These are phyloP conservation scores for Drosophila pegasa DNA, from an alignment of 2,888 invertebrate species.

Conservation along the genomic window DNA sequence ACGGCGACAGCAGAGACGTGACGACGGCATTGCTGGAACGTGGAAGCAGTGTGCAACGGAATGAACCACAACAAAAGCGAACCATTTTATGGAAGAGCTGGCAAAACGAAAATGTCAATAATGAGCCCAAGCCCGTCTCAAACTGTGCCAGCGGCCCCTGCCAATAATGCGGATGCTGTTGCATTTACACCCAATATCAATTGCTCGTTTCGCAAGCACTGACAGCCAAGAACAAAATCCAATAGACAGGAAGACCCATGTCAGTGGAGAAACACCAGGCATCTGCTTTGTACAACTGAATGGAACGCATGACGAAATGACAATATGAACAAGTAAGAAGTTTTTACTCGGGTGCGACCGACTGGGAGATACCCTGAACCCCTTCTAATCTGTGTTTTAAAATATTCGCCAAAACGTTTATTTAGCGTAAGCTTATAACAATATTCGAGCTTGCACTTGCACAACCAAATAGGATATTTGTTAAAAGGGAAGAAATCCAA, in stretches of 20 bases:
- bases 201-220: conserved; percentile 44
- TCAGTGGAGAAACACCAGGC: conserved; percentile 45
- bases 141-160: conserved; percentile 18
- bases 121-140: conserved; percentile 18
- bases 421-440: no score
- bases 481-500: no score
- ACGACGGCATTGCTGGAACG: conserved; percentile 26
- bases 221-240: conserved; percentile 29
- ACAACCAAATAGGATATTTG: no score
- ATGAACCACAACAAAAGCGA: conserved; percentile 70
- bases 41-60: conserved; percentile 46
- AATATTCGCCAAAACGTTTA: no score
- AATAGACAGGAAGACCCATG: conserved; percentile 21
- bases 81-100: conserved; percentile 18
- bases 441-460: no score
- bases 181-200: conserved; percentile 52
- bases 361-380: no score
- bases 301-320: conserved; percentile 51
- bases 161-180: conserved; percentile 62
- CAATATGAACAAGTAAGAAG: not conserved
- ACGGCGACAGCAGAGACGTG: conserved; percentile 26
- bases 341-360: no score
- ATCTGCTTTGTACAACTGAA: conserved; percentile 71
- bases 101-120: conserved; percentile 38
- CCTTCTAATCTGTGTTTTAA: no score